Percentiles rank a stretch among this genome's conserved stretches.
Conservation (phyloP, 2,797 vertebrate genomes). For the Platalea minor region DNA sequence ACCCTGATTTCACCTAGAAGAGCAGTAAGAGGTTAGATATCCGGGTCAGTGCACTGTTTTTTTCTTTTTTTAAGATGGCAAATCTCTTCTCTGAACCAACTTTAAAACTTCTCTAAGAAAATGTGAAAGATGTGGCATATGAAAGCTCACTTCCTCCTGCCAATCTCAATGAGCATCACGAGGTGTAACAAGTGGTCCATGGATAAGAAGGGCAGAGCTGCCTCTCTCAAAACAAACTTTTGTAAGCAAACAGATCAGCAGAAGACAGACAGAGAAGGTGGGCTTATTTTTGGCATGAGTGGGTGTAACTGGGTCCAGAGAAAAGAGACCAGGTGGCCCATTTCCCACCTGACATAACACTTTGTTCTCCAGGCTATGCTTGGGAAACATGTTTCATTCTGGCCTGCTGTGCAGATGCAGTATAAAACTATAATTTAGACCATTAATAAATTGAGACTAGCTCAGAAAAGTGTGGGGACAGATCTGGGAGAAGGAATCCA, state of each 20-base stretch:
- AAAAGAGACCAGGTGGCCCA: not conserved
- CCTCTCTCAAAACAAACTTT: not conserved
- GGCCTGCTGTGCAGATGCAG: not conserved
- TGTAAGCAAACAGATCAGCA: not conserved
- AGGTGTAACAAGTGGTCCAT: not conserved
- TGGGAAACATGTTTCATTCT: not conserved
- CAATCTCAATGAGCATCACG: not conserved
- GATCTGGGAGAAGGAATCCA: not conserved
- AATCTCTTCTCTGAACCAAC: not conserved
- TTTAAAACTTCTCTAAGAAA: not conserved
- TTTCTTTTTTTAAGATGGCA: not conserved
- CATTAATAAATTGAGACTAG: not conserved
- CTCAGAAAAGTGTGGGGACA: not conserved
- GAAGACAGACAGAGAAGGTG: not conserved
- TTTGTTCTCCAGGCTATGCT: not conserved
- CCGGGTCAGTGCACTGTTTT: not conserved
- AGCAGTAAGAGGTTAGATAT: not conserved
- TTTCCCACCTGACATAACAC: not conserved
- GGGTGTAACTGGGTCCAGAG: not conserved
- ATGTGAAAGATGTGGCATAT: not conserved
- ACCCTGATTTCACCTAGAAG: conserved; percentile 94
- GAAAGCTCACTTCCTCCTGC: not conserved
- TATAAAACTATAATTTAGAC: not conserved
- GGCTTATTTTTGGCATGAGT: not conserved
- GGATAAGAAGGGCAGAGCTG: not conserved